These are phyloP conservation scores for Neolamprologus cancellatus DNA, from an alignment of 2,113 vertebrate species.

Conservation along the genomic window DNA sequence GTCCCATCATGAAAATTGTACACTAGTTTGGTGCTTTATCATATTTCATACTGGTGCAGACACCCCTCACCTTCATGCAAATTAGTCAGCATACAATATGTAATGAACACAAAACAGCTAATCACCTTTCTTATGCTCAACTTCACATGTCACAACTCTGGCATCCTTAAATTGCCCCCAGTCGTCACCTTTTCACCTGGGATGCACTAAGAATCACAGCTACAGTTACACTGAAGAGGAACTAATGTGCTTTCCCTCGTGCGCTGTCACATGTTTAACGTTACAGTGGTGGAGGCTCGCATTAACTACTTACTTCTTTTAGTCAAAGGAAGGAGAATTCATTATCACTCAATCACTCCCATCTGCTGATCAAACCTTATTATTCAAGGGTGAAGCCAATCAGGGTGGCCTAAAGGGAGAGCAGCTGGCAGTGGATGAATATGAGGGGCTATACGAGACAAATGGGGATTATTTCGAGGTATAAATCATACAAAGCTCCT, in stretches of 20 bases:
- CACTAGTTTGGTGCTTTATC: not conserved
- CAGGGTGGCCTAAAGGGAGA: accelerated
- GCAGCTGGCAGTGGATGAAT: not conserved
- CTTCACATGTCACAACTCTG: not conserved
- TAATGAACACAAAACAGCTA: not conserved
- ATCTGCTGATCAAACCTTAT: not conserved
- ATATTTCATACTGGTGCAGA: not conserved
- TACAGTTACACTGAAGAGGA: not conserved
- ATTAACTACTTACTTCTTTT: not conserved
- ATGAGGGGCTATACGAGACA: not conserved
- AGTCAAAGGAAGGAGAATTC: not conserved
- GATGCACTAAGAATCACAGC: not conserved
- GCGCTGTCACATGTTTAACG: not conserved
- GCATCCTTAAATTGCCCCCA: not conserved
- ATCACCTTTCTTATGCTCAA: not conserved
- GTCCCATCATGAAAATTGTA: accelerated
- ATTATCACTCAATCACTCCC: not conserved
- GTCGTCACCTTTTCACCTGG: not conserved
- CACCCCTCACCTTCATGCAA: not conserved
- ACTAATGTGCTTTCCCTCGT: not conserved
- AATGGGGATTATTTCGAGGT: not conserved
- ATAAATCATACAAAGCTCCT: not conserved
- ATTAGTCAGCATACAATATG: not conserved
- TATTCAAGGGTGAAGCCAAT: not conserved
- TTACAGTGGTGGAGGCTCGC: not conserved